Evolutionary conservation across 2,797 vertebrate genomes (phyloP).

Genomic region (Gorsachius magnificus): DNA sequence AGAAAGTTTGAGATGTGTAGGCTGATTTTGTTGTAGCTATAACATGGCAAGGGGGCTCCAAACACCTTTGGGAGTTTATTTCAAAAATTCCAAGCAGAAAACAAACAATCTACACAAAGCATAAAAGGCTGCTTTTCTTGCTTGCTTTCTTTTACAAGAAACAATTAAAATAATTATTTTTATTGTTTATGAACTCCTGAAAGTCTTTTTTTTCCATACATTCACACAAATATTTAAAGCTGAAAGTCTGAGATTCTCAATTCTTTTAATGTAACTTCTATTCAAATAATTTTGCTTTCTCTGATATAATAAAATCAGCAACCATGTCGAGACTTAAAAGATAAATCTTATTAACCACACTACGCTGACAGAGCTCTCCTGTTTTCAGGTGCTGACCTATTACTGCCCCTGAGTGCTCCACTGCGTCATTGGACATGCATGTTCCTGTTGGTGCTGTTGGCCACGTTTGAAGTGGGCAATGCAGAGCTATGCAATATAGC

Average conservation of each 20-base stretch:
- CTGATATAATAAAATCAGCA: background rate
- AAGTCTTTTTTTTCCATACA: background rate
- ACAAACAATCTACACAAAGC: background rate
- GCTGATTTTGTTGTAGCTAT: background rate
- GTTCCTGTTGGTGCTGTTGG: background rate
- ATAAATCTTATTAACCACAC: background rate
- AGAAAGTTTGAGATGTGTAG: conserved; percentile 9
- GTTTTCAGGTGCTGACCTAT: background rate
- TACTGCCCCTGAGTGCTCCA: background rate
- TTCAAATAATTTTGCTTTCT: background rate
- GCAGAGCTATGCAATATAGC: background rate
- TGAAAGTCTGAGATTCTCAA: background rate
- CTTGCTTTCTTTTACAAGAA: background rate
- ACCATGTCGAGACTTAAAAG: background rate
- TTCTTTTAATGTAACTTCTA: background rate
- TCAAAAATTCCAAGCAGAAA: background rate
- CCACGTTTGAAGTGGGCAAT: background rate
- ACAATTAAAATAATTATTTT: background rate
- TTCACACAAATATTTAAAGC: background rate
- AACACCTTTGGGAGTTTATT: background rate
- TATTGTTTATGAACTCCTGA: background rate
- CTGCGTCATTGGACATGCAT: background rate
- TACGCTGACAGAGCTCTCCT: background rate
- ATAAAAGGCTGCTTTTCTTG: background rate
- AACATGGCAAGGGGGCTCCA: background rate